These are phyloP conservation scores for Erannis defoliaria DNA, from an alignment of 2,888 invertebrate genomes.

Conservation along the genomic window DNA sequence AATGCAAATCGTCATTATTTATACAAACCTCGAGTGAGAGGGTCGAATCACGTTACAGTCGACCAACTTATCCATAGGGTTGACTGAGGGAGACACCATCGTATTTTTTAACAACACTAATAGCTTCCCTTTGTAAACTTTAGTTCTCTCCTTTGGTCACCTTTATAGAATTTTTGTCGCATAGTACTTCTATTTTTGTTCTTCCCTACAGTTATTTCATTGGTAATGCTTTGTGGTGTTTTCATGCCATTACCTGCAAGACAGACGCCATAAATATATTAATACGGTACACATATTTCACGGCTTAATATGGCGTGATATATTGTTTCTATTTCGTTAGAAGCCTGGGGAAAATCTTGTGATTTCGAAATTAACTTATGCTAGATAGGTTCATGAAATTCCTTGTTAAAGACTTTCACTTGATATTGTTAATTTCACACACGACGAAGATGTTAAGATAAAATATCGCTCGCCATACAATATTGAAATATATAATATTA, in stretches of 20 bases:
- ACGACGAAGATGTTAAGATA: no score
- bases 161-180: neutral
- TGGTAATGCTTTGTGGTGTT: conserved; percentile 76
- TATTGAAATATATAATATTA: no score
- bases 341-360: conserved; percentile 25
- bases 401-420: neutral
- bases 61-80: conserved; percentile 45
- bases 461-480: no score
- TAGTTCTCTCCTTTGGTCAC: neutral
- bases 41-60: conserved; percentile 67
- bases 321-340: conserved; percentile 32
- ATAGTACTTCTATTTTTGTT: conserved; percentile 50
- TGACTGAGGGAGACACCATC: neutral
- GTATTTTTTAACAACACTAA: neutral
- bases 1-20: conserved; percentile 57
- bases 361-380: conserved; percentile 9
- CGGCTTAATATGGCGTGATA: conserved; percentile 32
- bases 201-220: conserved; percentile 67
- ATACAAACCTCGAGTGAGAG: conserved; percentile 63
- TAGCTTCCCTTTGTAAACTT: neutral
- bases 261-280: conserved; percentile 83
- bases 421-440: neutral
- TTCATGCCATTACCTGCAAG: conserved; percentile 84
- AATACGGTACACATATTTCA: conserved; percentile 73
- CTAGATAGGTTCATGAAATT: neutral